Evolutionary conservation across 1,140 invertebrate species (phyloP).

Genomic region (Apocrypta bakeri): DNA sequence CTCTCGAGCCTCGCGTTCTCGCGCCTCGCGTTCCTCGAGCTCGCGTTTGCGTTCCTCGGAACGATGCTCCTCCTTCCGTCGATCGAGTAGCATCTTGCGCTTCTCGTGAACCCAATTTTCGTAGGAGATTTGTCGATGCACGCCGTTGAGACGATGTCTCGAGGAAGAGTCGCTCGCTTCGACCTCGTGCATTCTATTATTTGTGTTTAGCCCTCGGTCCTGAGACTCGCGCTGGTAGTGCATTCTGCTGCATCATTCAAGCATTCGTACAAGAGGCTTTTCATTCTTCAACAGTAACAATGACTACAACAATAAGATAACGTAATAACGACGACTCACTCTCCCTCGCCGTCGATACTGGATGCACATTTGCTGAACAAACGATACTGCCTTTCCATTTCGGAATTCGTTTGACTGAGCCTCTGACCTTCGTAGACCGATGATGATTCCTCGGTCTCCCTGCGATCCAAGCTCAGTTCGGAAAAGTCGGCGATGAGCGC

Average conservation of each 20-base stretch:
- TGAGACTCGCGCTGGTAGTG: background rate
- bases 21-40: slow-evolving; percentile 53
- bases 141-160: slow-evolving; percentile 12
- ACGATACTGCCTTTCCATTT: background rate
- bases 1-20: slow-evolving; percentile 59
- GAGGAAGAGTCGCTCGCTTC: background rate
- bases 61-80: slow-evolving; percentile 53
- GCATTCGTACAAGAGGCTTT: too few species aligned
- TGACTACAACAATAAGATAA: too few species aligned
- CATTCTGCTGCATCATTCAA: too few species aligned
- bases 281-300: too few species aligned
- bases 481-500: slow-evolving; percentile 21
- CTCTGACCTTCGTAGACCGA: background rate
- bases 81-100: slow-evolving; percentile 49
- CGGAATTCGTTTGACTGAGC: too few species aligned
- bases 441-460: too few species aligned
- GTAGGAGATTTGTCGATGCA: slow-evolving; percentile 53
- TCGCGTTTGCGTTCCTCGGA: slow-evolving; percentile 49
- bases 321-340: background rate
- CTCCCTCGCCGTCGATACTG: background rate
- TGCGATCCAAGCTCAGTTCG: slow-evolving; percentile 2
- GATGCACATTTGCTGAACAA: background rate
- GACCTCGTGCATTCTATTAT: background rate
- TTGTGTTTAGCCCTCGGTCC: background rate
- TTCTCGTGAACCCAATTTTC: slow-evolving; percentile 65